Conservation (phyloP, 2,113 vertebrate genomes). For the Neotragus moschatus region DNA sequence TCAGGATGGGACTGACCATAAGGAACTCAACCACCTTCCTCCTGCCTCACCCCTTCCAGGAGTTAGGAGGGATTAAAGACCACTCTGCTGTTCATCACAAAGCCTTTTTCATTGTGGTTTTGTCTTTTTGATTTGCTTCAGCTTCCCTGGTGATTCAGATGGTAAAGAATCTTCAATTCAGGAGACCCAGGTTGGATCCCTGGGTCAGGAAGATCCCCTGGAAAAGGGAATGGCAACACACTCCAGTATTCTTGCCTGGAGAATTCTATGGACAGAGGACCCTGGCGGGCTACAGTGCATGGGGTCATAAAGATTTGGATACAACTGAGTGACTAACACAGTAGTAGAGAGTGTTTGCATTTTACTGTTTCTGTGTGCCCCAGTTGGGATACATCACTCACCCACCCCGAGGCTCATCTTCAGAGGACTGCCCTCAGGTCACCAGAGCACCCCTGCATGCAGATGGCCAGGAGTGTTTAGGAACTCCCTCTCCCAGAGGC, state of each 20-base stretch:
- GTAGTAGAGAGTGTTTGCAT: too few species aligned
- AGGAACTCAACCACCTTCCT: not conserved
- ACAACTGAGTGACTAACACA: not conserved
- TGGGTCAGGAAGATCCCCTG: not conserved
- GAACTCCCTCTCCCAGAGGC: not conserved
- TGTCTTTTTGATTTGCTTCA: not conserved
- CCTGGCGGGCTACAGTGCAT: not conserved
- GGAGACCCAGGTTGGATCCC: not conserved
- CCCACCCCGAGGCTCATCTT: not conserved
- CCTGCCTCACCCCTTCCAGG: not conserved
- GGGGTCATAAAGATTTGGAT: not conserved
- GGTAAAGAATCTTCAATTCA: not conserved
- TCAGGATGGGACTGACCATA: not conserved
- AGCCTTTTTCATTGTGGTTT: not conserved
- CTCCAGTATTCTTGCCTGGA: not conserved
- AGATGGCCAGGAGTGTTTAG: not conserved
- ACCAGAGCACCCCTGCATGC: not conserved
- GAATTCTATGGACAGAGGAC: not conserved
- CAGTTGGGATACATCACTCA: accelerated
- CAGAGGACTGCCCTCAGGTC: not conserved
- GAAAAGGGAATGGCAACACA: not conserved
- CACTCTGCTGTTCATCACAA: not conserved
- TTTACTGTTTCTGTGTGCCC: not conserved
- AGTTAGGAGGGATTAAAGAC: not conserved
- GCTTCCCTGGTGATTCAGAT: not conserved